Conservation (phyloP, 2,888 invertebrate species). For the Thecocarcelia acutangulata region DNA sequence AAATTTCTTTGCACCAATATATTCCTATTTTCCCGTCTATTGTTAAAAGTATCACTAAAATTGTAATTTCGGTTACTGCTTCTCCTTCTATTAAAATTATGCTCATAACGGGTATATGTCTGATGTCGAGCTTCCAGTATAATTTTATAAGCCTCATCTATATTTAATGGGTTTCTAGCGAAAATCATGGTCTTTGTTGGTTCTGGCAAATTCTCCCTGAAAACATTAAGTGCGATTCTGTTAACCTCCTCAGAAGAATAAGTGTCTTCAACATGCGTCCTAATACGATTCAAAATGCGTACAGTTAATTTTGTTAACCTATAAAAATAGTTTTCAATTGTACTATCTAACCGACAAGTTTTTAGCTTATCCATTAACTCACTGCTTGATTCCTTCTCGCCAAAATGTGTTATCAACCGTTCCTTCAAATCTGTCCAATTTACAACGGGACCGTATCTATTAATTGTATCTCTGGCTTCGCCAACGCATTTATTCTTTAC, state of each 20-base stretch:
- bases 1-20: not conserved
- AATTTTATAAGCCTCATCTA: slow-evolving; percentile 6
- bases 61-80: slow-evolving; percentile 1
- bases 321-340: slow-evolving; percentile 16
- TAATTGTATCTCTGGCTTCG: too few species aligned
- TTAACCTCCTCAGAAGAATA: slow-evolving; percentile 20
- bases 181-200: slow-evolving; percentile 11
- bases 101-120: slow-evolving; percentile 3
- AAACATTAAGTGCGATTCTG: slow-evolving; percentile 12
- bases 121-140: slow-evolving; percentile 5
- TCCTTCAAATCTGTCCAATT: too few species aligned
- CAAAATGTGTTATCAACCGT: slow-evolving; percentile 8
- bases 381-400: slow-evolving; percentile 10
- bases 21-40: slow-evolving; percentile 10
- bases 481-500: too few species aligned
- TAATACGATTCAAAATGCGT: slow-evolving; percentile 15
- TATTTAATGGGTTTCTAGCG: slow-evolving; percentile 10
- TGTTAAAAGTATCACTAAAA: slow-evolving; percentile 5
- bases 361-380: slow-evolving; percentile 17
- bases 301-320: not conserved
- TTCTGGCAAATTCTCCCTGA: slow-evolving; percentile 12
- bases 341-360: slow-evolving; percentile 12
- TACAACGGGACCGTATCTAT: too few species aligned
- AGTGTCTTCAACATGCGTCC: slow-evolving; percentile 9
- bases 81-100: slow-evolving; percentile 1